Evolutionary conservation across 1,140 invertebrate genomes (phyloP).

Genomic region (Drosophila busckii): DNA sequence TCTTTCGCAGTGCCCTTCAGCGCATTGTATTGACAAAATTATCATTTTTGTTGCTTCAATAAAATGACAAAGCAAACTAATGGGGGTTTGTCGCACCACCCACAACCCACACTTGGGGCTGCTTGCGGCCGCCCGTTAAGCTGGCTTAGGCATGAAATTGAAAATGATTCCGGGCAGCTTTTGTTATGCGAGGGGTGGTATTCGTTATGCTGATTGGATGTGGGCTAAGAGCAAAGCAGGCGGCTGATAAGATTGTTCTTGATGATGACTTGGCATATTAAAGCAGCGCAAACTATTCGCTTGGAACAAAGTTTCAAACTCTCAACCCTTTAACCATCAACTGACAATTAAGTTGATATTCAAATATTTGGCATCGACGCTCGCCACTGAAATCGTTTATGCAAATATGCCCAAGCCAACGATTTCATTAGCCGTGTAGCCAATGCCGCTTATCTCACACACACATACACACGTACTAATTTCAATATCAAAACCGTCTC

Average conservation of each 20-base stretch:
- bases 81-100: constrained; percentile 13
- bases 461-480: constrained; percentile 41
- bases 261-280: constrained; percentile 3
- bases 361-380: constrained; percentile 56
- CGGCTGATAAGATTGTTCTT: constrained; percentile 34
- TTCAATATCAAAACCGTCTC: constrained; percentile 58
- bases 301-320: constrained; percentile 14
- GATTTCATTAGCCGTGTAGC: constrained; percentile 58
- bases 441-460: constrained; percentile 40
- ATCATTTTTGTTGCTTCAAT: constrained; percentile 75
- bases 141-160: constrained; percentile 62
- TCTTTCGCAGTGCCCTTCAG: constrained; percentile 1
- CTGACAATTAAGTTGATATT: constrained; percentile 48
- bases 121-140: constrained; percentile 22
- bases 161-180: constrained; percentile 18
- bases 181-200: not conserved
- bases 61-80: constrained; percentile 72
- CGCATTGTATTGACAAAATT: constrained; percentile 65
- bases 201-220: constrained; percentile 43
- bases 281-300: constrained; percentile 6
- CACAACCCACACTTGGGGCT: constrained; percentile 2
- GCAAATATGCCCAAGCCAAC: constrained; percentile 55
- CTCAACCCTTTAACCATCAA: constrained; percentile 51
- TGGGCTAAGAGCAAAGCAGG: constrained; percentile 1
- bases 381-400: constrained; percentile 45